These are phyloP conservation scores for Tenrec ecaudatus DNA, from an alignment of 2,113 vertebrate genomes.

Conservation along the genomic window DNA sequence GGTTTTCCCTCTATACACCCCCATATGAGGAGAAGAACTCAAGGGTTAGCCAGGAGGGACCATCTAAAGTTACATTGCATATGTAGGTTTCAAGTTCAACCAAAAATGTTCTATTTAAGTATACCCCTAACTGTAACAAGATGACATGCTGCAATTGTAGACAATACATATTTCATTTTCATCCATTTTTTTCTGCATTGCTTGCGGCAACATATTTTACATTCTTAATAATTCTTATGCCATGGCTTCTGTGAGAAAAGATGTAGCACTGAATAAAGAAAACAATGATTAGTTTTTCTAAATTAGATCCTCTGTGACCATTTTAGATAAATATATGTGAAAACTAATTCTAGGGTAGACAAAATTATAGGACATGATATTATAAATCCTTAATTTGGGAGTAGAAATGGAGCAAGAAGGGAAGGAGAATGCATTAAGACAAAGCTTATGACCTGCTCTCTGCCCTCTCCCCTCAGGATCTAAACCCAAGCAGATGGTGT, in stretches of 20 bases:
- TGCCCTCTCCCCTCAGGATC: not conserved
- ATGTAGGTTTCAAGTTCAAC: not conserved
- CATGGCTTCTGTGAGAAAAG: not conserved
- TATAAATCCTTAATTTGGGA: not conserved
- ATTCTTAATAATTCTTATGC: constrained; percentile 17
- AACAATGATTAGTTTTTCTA: not conserved
- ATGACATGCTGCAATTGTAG: not conserved
- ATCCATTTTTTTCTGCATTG: constrained; percentile 17
- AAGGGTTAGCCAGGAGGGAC: not conserved
- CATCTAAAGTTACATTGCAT: constrained; percentile 3
- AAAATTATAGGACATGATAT: not conserved
- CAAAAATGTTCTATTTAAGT: not conserved
- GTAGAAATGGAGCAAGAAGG: not conserved
- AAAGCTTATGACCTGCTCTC: not conserved
- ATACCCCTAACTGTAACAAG: not conserved
- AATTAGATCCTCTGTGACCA: not conserved
- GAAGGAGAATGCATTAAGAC: not conserved
- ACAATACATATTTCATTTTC: not conserved
- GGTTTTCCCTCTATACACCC: not conserved
- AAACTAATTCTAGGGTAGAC: not conserved
- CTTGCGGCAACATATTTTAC: constrained; percentile 30
- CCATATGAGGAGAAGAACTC: not conserved
- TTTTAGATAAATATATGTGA: not conserved
- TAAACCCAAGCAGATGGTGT: not conserved
- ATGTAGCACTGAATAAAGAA: constrained; percentile 19